Conservation (phyloP, 2,113 vertebrate species). For the Naja naja region DNA sequence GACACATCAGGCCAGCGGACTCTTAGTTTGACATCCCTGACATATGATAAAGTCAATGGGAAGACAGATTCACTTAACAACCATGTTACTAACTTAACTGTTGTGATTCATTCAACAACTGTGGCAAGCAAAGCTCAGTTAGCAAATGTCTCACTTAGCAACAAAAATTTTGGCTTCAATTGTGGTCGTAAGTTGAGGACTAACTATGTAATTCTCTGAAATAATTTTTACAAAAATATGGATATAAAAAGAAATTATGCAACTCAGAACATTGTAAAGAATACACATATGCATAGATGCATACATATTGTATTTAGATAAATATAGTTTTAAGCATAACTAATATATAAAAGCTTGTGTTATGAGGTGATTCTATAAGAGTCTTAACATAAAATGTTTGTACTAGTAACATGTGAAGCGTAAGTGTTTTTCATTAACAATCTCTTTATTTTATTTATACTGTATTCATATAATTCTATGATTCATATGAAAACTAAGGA, state of each 20-base stretch:
- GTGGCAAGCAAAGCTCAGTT: no score
- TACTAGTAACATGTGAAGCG: constrained; percentile 23
- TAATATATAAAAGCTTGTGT: constrained; percentile 13
- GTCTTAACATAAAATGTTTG: constrained; percentile 6
- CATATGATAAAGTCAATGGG: neutral
- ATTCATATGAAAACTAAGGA: constrained; percentile 10
- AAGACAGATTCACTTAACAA: neutral
- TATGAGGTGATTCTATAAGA: constrained; percentile 6
- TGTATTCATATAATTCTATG: constrained; percentile 16
- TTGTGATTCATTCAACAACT: no score
- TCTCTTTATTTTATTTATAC: constrained; percentile 5
- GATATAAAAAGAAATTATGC: constrained; percentile 21
- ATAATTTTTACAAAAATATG: constrained; percentile 1
- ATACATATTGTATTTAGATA: constrained; percentile 14
- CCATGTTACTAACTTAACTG: no score
- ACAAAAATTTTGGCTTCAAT: no score
- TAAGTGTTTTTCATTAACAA: constrained; percentile 24
- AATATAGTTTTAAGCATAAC: neutral
- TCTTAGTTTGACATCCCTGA: no score
- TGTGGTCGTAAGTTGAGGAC: no score
- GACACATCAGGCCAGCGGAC: no score
- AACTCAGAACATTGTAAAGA: constrained; percentile 15
- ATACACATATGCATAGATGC: constrained; percentile 15
- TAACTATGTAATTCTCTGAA: neutral
- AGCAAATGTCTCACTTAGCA: no score